Percentiles rank a stretch among this genome's conserved stretches.
Conservation (phyloP, 2,113 vertebrate species). For the Hiodon alosoides region DNA sequence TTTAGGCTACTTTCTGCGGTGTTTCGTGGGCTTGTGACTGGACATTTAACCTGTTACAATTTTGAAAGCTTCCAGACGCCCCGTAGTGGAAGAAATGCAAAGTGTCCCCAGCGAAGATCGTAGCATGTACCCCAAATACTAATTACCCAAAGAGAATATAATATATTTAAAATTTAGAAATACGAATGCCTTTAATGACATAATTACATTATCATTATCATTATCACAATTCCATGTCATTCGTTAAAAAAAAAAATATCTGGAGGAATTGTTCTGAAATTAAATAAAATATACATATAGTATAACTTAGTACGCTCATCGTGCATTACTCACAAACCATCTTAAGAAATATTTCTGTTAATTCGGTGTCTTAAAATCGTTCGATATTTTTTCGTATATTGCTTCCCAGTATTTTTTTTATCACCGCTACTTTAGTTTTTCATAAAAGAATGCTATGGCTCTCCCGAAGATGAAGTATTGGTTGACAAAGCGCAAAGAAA, state of each 20-base stretch:
- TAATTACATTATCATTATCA: too few relatives aligned
- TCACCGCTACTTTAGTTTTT: background rate
- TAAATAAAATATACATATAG: too few relatives aligned
- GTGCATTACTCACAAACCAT: too few relatives aligned
- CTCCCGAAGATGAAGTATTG: background rate
- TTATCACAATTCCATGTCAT: too few relatives aligned
- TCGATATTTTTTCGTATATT: background rate
- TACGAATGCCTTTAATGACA: too few relatives aligned
- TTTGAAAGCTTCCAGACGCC: conserved; percentile 72
- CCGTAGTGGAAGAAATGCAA: conserved; percentile 63
- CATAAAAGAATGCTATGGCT: background rate
- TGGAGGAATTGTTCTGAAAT: too few relatives aligned
- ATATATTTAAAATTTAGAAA: too few relatives aligned
- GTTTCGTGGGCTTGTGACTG: background rate
- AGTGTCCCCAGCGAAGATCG: background rate
- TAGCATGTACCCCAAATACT: conserved; percentile 10
- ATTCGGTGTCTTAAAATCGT: background rate
- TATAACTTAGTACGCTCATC: too few relatives aligned
- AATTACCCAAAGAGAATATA: too few relatives aligned
- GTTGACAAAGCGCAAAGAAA: background rate
- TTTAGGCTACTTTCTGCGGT: background rate
- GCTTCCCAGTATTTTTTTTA: background rate
- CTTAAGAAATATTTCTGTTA: background rate
- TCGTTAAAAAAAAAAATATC: too few relatives aligned
- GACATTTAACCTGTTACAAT: conserved; percentile 9